These are phyloP conservation scores for Petrolisthes manimaculis DNA, from an alignment of 2,888 invertebrate species.

Conservation along the genomic window DNA sequence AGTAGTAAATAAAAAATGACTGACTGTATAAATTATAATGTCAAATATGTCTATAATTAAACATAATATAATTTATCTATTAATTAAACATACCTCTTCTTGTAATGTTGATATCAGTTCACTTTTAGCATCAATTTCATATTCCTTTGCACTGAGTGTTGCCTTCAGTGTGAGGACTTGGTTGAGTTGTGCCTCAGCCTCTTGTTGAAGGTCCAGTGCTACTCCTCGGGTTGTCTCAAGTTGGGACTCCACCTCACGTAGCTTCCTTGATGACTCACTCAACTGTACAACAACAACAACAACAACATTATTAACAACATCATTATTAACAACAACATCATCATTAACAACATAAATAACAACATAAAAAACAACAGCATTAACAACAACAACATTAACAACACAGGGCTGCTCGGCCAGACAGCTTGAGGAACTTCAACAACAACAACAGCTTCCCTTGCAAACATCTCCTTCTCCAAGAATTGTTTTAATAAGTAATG, in stretches of 20 bases:
- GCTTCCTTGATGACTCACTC: constrained; percentile 33
- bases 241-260: constrained; percentile 36
- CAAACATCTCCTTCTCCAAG: constrained; percentile 59
- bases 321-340: not conserved
- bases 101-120: constrained; percentile 54
- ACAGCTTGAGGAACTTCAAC: too few species aligned
- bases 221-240: constrained; percentile 46
- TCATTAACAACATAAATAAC: too few species aligned
- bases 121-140: constrained; percentile 46
- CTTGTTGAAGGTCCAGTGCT: constrained; percentile 57
- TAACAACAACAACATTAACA: too few species aligned
- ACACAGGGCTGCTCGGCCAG: too few species aligned
- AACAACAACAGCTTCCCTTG: constrained; percentile 59
- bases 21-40: too few species aligned
- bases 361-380: too few species aligned
- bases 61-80: too few species aligned
- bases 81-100: constrained; percentile 8
- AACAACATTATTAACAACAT: not conserved
- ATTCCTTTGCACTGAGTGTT: constrained; percentile 53
- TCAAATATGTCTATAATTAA: too few species aligned
- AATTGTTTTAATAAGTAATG: too few species aligned
- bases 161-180: constrained; percentile 51
- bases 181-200: constrained; percentile 57
- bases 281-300: constrained; percentile 39
- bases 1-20: not conserved